These are phyloP conservation scores for Anarhynchus alexandrinus DNA, from an alignment of 2,113 vertebrate species.

Conservation along the genomic window DNA sequence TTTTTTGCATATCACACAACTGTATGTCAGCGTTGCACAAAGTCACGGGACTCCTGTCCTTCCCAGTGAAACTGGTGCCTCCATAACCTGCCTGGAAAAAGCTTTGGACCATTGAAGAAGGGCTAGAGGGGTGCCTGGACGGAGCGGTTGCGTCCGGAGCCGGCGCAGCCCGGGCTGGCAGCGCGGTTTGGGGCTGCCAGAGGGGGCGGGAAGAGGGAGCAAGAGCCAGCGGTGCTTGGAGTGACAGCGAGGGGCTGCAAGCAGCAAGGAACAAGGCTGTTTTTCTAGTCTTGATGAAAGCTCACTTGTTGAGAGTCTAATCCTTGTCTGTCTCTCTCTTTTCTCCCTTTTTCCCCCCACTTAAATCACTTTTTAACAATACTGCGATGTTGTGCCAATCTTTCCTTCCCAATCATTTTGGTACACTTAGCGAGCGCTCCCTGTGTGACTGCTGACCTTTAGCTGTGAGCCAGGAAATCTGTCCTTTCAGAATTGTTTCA, in stretches of 20 bases:
- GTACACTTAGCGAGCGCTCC: neutral
- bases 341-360: neutral
- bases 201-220: neutral
- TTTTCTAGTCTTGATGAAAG: conserved; percentile 26
- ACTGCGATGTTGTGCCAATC: neutral
- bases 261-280: neutral
- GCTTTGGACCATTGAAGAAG: neutral
- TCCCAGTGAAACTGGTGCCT: neutral
- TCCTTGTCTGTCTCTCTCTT: neutral
- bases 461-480: conserved; percentile 40
- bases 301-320: neutral
- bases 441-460: conserved; percentile 49
- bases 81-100: neutral
- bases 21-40: neutral
- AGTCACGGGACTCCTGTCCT: neutral
- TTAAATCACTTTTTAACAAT: conserved; percentile 20
- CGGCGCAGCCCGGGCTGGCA: neutral
- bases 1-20: neutral
- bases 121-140: neutral
- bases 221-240: neutral
- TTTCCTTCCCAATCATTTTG: neutral
- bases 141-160: neutral
- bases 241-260: neutral
- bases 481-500: conserved; percentile 37
- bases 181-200: neutral